Evolutionary conservation across 2,113 vertebrate genomes (phyloP), one percentile per base, ranked within the genome.

Genomic region (Junco hyemalis): DNA sequence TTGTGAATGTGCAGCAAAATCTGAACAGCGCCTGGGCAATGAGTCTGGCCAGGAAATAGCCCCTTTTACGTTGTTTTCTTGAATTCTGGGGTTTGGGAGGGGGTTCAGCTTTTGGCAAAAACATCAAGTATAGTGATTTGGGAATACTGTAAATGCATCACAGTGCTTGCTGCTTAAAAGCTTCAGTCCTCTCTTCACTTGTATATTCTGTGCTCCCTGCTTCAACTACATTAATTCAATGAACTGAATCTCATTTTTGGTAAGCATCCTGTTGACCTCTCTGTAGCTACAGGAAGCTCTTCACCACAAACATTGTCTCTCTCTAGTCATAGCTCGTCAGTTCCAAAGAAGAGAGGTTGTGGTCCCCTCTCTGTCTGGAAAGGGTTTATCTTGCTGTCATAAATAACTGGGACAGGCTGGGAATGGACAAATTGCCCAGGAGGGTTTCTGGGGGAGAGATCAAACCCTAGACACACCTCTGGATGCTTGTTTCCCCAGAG

Each of bases 241-340:
- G 14, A 86, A 86, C 47, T 63, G 54, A 86, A 73, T 59, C 80
- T 88, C 84, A 70, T 83, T 94, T 96, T 92, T 77, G 82, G 84
- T 88, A 70, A 90, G 76, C 76, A 93, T 93, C 86, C 88, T 88
- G 81, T 66, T 90, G 88, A 93, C 77, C 77, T 64, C 54, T 70
- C 69, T 68, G 51, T 68, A 79, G 63, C 69, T 68, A 60, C 76
- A 96, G 94, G 92, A 95, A 94, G 50, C 50, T 92, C 50, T 94
- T 90, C 54, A 60, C 70, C 21, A 0, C 73, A 69, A 85, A 80
- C 50, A 31, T 40, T 53, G 19, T 81, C 50, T 63, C 19, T 86
- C 48, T 88, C n/a, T 63, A 73, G 59, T 44, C 81, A 29, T 3
- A 65, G 29, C 66, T 77, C 48, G 66, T 86, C 74, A 90, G 51